A percentile compares a stretch with the other conserved stretches of the same genome.
These are phyloP conservation scores for Drosophila asahinai DNA, from an alignment of 1,140 invertebrate genomes.

Conservation along the genomic window DNA sequence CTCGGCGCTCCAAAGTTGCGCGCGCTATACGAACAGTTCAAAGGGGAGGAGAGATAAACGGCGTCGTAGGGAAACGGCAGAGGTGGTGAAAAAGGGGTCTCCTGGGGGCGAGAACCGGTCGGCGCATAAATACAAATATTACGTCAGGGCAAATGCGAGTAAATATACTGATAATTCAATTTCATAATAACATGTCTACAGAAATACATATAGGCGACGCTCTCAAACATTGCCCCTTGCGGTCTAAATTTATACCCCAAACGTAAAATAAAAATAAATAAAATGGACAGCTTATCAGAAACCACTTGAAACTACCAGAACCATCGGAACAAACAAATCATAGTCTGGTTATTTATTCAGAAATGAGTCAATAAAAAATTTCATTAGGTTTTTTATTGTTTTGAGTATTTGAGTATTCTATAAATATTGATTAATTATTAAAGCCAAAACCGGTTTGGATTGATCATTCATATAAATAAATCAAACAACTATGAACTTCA, in stretches of 20 bases:
- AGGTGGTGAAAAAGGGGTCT: background rate
- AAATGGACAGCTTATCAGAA: background rate
- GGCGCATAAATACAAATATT: conserved; percentile 22
- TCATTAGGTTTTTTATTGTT: background rate
- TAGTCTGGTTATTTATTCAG: background rate
- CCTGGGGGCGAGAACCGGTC: conserved; percentile 9
- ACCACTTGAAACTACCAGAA: conserved; percentile 12
- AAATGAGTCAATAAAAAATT: conserved; percentile 3
- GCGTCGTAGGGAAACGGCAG: background rate
- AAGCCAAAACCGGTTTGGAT: background rate
- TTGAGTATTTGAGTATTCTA: too few species aligned
- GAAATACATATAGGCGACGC: background rate
- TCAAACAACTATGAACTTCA: background rate
- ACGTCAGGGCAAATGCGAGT: conserved; percentile 15
- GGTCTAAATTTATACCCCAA: conserved; percentile 28
- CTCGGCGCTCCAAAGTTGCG: conserved; percentile 13
- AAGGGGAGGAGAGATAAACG: background rate
- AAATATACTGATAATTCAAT: conserved; percentile 5
- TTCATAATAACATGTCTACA: conserved; percentile 6
- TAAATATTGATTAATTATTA: background rate
- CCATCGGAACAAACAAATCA: background rate
- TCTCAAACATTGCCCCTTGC: conserved; percentile 18
- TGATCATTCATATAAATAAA: background rate
- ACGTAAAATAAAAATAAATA: background rate
- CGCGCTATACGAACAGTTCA: conserved; percentile 11